A percentile compares a stretch with the other conserved stretches of the same genome.
These are phyloP conservation scores for Pseudochirops corinnae DNA, from an alignment of 2,797 vertebrate species.

Conservation along the genomic window DNA sequence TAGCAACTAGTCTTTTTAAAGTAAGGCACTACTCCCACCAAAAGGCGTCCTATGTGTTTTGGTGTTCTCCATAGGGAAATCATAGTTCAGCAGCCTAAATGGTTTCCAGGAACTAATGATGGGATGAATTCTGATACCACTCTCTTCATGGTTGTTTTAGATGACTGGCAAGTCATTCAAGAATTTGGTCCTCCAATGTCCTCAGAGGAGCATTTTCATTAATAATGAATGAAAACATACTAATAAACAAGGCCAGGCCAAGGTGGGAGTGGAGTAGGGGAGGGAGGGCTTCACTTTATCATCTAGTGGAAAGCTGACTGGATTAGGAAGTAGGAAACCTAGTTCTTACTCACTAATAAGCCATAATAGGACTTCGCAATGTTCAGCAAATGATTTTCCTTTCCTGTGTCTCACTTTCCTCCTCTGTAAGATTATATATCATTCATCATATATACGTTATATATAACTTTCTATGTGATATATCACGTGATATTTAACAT, in stretches of 20 bases:
- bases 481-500: neutral
- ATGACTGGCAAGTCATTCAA: neutral
- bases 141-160: neutral
- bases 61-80: constrained; percentile 24
- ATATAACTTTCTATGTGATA: neutral
- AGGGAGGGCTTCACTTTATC: neutral
- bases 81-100: neutral
- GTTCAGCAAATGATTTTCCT: neutral
- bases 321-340: neutral
- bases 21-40: neutral
- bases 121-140: neutral
- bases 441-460: neutral
- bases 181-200: neutral
- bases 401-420: neutral
- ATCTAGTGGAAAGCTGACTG: neutral
- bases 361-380: neutral
- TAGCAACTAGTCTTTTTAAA: constrained; percentile 34
- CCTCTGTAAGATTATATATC: neutral
- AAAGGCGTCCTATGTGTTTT: constrained; percentile 1
- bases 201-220: constrained; percentile 24
- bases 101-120: constrained; percentile 7
- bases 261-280: neutral
- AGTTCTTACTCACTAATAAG: neutral
- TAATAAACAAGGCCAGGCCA: constrained; percentile 14
- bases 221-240: constrained; percentile 28